Evolutionary conservation across 2,113 vertebrate species (phyloP), one percentile per base, ranked within the genome.

Genomic region (Tursiops truncatus): DNA sequence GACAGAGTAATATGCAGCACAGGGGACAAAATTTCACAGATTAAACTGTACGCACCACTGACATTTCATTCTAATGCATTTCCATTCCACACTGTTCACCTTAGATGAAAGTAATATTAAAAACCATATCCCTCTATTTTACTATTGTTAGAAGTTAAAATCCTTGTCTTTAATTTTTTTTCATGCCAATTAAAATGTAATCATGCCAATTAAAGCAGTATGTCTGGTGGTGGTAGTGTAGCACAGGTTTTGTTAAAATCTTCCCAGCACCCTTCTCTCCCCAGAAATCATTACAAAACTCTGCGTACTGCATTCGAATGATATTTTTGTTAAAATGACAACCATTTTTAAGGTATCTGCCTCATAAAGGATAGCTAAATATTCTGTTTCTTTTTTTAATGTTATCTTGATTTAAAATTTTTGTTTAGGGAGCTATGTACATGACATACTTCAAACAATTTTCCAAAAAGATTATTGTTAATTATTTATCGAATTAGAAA

Each of bases 31-130:
- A 99, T 98, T 98, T 99, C 99, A 98, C 99, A 99, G 99, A 99
- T 99, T 99, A 99, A 99, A 99, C 99, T 99, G 99, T 99, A 99
- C 98, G 99, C 99, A 99, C 99, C 99, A 99, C 99, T 99, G 99
- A 99, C 99, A 99, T 99, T 99, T 99, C 99, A 99, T 99, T 99
- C 99, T 99, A 99, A 99, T 98, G 98, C 98, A 98, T 99, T 99
- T 99, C 98, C 98, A 99, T 98, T 99, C 99, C 98, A 98, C 98
- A 99, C 98, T 99, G 99, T 98, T 98, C 99, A 99, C 98, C 98
- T 99, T 98, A 99, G 99, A 99, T 99, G 99, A 99, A 99, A 99
- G 98, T 98, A 99, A 99, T 98, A 99, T 99, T 99, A 99, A 98
- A 99, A 99, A 98, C 98, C 98, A 98, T 98, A 99, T 99, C 98